A percentile compares a stretch with the other conserved stretches of the same genome.
Conservation (phyloP, 2,797 vertebrate species). For the Lepus oiostolus region DNA sequence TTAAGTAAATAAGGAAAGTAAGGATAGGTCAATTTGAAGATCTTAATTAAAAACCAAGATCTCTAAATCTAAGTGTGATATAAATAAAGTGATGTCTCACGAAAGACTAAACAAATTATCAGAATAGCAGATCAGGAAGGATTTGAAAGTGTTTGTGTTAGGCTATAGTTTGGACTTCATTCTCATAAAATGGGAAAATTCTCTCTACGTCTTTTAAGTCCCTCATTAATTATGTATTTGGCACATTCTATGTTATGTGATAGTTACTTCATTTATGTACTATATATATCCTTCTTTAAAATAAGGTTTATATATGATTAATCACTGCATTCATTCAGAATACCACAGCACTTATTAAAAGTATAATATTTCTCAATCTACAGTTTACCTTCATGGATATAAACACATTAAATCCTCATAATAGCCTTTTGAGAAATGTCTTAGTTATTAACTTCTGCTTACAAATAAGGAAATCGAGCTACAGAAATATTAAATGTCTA, state of each 20-base stretch:
- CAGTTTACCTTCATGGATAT: neutral
- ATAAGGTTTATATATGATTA: neutral
- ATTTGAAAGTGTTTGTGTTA: neutral
- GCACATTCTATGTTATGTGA: neutral
- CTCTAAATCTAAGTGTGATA: neutral
- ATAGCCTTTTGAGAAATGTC: conserved; percentile 1
- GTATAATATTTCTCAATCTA: neutral
- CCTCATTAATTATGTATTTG: neutral
- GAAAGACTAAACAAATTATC: neutral
- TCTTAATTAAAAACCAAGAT: neutral
- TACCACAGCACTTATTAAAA: neutral
- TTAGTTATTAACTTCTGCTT: neutral
- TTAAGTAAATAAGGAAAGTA: neutral
- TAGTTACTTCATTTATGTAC: neutral
- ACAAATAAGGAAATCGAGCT: conserved; percentile 44
- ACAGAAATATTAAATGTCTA: conserved; percentile 10
- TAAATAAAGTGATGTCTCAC: neutral
- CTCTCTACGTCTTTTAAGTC: neutral
- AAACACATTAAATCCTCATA: conserved; percentile 29
- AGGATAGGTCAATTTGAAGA: neutral
- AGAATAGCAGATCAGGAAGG: neutral
- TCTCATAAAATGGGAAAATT: neutral
- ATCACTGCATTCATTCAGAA: neutral
- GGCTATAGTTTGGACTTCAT: neutral
- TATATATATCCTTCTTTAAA: neutral